A percentile compares a stretch with the other conserved stretches of the same genome.
Conservation (phyloP, 2,888 invertebrate species). For the Platycnemis pennipes region DNA sequence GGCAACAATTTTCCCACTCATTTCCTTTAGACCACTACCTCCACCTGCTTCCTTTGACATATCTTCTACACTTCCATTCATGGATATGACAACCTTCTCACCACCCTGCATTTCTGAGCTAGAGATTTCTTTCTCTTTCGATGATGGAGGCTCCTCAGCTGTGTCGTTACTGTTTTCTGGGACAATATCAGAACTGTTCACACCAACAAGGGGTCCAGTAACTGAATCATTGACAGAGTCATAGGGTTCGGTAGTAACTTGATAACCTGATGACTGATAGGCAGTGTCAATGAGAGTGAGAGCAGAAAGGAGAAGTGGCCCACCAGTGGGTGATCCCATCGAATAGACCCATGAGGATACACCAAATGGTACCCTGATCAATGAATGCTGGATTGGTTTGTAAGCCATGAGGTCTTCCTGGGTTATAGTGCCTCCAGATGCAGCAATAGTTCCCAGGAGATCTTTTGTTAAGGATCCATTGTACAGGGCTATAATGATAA, state of each 20-base stretch:
- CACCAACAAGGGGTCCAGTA: not conserved
- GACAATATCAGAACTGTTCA: not conserved
- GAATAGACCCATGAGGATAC: constrained; percentile 72
- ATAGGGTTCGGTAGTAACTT: not conserved
- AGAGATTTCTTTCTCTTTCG: not conserved
- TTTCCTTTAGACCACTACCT: not conserved
- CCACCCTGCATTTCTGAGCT: not conserved
- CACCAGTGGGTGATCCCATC: constrained; percentile 74
- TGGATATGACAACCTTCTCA: not conserved
- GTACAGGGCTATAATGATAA: constrained; percentile 74
- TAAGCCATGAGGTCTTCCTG: constrained; percentile 72
- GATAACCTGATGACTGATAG: not conserved
- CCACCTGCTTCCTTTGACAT: not conserved
- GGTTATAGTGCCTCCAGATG: constrained; percentile 76
- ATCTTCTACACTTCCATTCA: not conserved
- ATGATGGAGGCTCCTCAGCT: not conserved
- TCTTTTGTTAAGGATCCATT: constrained; percentile 78
- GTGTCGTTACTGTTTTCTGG: not conserved
- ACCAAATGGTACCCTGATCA: constrained; percentile 70
- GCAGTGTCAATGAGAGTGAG: constrained; percentile 69
- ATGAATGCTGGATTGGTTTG: constrained; percentile 70
- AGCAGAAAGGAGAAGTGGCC: constrained; percentile 73
- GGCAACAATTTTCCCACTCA: not conserved
- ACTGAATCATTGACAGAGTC: not conserved
- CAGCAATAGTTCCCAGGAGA: constrained; percentile 78